Conservation (phyloP, 1,140 invertebrate species). For the Drosophila busckii region DNA sequence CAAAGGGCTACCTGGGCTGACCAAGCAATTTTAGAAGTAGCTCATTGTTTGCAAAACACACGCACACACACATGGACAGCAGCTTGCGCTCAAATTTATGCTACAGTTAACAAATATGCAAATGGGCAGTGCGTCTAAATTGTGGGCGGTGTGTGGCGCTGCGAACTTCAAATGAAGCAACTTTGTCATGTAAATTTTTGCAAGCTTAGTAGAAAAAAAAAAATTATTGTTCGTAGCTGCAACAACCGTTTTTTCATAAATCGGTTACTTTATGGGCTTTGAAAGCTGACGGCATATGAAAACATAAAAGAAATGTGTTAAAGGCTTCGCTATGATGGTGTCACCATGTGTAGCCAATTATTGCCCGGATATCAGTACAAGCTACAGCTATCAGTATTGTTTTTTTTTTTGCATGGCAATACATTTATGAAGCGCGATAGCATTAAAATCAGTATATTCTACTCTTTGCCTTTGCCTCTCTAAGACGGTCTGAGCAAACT, state of each 20-base stretch:
- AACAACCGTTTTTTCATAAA: slow-evolving; percentile 44
- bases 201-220: slow-evolving; percentile 4
- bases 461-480: slow-evolving; percentile 55
- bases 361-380: too few species aligned
- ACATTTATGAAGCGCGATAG: slow-evolving; percentile 68
- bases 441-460: slow-evolving; percentile 66
- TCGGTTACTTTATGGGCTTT: neutral
- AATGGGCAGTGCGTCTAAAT: slow-evolving; percentile 51
- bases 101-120: slow-evolving; percentile 16
- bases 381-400: slow-evolving; percentile 43
- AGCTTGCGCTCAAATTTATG: slow-evolving; percentile 1
- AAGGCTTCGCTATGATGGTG: slow-evolving; percentile 37
- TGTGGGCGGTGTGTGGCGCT: too few species aligned
- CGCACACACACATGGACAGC: too few species aligned
- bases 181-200: slow-evolving; percentile 58
- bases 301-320: slow-evolving; percentile 46
- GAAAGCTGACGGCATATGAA: slow-evolving; percentile 1
- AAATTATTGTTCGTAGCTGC: slow-evolving; percentile 6
- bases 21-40: too few species aligned
- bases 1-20: too few species aligned
- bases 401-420: slow-evolving; percentile 28
- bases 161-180: slow-evolving; percentile 47
- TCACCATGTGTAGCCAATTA: slow-evolving; percentile 42
- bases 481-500: slow-evolving; percentile 40
- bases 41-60: too few species aligned